phyloP scores from a whole-genome alignment of 35 echinoderm and acorn worm species.

The Heliocidaris tuberculata region DNA sequence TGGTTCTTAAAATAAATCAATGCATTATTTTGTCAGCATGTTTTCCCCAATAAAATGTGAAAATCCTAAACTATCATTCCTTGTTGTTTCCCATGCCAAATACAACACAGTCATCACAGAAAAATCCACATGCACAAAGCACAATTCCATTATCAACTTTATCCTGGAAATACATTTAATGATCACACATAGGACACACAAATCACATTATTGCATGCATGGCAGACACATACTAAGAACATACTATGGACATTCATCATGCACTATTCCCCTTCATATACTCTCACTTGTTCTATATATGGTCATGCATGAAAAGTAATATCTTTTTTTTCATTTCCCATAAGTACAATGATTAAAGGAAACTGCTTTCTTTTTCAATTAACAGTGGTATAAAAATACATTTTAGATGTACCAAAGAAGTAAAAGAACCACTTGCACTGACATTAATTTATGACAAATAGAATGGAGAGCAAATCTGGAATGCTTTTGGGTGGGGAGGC shows the following conservation, averaged over 20 bases:
- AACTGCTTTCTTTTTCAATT: background rate
- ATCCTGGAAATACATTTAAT: background rate
- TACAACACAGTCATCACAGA: background rate
- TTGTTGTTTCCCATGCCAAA: background rate
- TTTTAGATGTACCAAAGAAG: background rate
- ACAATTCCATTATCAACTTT: background rate
- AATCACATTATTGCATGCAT: constrained; percentile 12
- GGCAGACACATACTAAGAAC: background rate
- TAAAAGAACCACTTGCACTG: background rate
- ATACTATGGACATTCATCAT: background rate
- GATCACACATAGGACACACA: background rate
- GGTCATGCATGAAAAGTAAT: background rate
- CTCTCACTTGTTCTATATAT: background rate
- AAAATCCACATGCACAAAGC: background rate
- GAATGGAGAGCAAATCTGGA: background rate
- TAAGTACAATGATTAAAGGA: background rate
- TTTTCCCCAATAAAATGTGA: background rate
- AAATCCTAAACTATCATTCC: background rate
- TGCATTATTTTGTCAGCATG: background rate
- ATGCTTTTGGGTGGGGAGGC: background rate
- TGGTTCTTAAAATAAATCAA: background rate
- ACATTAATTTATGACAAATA: background rate
- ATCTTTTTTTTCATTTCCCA: background rate
- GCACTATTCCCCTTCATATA: background rate
- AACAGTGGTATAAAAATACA: background rate